Evolutionary conservation across 2,113 vertebrate species (phyloP), one percentile per base, ranked within the genome.

Genomic region (Uria aalge): DNA sequence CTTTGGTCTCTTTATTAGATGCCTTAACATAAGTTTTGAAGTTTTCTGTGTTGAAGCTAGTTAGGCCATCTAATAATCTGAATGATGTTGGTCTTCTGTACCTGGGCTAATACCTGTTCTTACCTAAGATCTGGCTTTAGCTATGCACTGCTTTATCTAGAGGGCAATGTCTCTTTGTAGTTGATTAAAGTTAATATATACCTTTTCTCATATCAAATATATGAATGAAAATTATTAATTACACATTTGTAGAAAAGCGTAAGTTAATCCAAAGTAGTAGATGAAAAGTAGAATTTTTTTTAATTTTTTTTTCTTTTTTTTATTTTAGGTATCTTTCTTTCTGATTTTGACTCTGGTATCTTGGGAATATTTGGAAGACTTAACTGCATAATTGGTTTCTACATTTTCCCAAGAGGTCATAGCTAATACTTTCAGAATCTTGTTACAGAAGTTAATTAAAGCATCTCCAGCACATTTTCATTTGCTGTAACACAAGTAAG

Each of bases 391-490:
- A 96, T 89, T 96, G 82, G 64, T 85, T 91, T 90, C 80, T 89
- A 53, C 4, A 5, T 73, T 96, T 96, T 96, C 96, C 86, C 94
- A 94, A 75, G 96, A 94, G 95, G 85, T 92, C 74, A 60, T 36
- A 80, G 26, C 53, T 94, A 96, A 88, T 74, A 93, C 85, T 81
- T 75, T 55, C n/a, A 92, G 67, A 97, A 94, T 91, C 84, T 91
- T 97, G 83, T 94, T 93, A 92, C 34, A 80, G 52, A 94, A 94
- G 73, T 95, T 98, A 98, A 97, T 96, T 97, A 96, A 97, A 94
- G 24, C 76, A 82, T 94, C 59, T 92, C 24, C 15, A 85, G 76
- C 75, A 72, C 16, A 26, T 94, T 97, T 96, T 95, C 47, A 57
- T 93, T 96, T 92, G 53, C 45, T 89, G 38, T 40, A 71, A 43